phyloP scores from a whole-genome alignment of 2,888 invertebrate genomes.

The Ypsolopha sequella region DNA sequence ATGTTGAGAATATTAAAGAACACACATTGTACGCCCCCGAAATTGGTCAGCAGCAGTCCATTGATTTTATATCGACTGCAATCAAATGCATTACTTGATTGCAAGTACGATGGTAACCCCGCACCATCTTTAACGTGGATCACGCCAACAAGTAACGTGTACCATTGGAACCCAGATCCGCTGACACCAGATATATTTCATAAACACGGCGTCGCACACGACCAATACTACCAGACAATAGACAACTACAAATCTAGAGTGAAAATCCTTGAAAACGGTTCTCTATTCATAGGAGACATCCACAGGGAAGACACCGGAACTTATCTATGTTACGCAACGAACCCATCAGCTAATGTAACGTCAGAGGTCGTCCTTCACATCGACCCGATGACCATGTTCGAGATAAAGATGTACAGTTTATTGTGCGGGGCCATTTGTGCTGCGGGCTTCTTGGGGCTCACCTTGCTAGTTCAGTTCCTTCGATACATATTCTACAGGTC shows the following conservation, averaged over 20 bases:
- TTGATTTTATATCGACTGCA: constrained; percentile 74
- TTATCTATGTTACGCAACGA: constrained; percentile 89
- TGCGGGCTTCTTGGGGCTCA: constrained; percentile 81
- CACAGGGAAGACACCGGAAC: constrained; percentile 85
- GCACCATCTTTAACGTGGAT: constrained; percentile 88
- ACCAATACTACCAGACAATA: constrained; percentile 54
- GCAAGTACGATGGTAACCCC: constrained; percentile 82
- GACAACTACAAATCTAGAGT: constrained; percentile 69
- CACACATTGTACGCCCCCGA: constrained; percentile 78
- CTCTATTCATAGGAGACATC: constrained; percentile 78
- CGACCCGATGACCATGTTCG: constrained; percentile 87
- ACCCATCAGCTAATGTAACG: constrained; percentile 84
- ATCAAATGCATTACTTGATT: constrained; percentile 79
- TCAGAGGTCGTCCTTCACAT: constrained; percentile 82
- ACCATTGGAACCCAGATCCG: constrained; percentile 84
- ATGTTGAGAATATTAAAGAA: constrained; percentile 78
- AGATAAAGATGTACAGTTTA: constrained; percentile 87
- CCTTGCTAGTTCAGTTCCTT: constrained; percentile 83
- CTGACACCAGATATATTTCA: constrained; percentile 74
- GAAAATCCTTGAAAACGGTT: constrained; percentile 81
- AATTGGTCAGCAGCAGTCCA: constrained; percentile 71
- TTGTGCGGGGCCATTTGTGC: constrained; percentile 86
- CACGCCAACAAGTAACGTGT: constrained; percentile 78
- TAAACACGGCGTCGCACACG: constrained; percentile 75
- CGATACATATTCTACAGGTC: constrained; percentile 79